These are phyloP conservation scores for Taurulus bubalis DNA, from an alignment of 2,113 vertebrate genomes.

Conservation along the genomic window DNA sequence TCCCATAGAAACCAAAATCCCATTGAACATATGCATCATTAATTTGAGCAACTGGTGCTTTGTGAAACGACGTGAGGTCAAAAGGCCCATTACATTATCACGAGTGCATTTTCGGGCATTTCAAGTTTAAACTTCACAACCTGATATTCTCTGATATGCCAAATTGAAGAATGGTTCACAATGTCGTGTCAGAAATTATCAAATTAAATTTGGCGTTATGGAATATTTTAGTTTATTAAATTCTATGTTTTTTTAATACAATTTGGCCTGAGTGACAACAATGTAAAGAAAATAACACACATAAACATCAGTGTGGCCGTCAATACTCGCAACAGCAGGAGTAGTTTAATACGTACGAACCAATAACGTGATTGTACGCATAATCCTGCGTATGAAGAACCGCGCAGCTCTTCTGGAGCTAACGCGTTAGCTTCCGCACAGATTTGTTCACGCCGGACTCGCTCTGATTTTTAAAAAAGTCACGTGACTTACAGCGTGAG, in stretches of 20 bases:
- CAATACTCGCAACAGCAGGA: background rate
- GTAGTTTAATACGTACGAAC: background rate
- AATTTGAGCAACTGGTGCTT: no score
- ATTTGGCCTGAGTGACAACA: background rate
- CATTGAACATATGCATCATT: no score
- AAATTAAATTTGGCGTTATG: fast-evolving
- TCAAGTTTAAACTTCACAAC: background rate
- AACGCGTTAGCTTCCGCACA: background rate
- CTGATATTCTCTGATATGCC: background rate
- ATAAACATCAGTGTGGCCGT: background rate
- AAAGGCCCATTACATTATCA: background rate
- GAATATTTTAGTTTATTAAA: background rate
- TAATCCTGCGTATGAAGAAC: background rate
- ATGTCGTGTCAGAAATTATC: background rate
- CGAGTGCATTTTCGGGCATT: background rate
- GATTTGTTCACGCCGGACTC: background rate
- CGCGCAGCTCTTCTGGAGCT: constrained; percentile 11
- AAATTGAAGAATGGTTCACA: background rate
- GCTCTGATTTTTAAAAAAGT: background rate
- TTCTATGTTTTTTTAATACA: background rate
- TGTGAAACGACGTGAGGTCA: background rate
- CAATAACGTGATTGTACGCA: no score
- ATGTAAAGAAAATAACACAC: background rate
- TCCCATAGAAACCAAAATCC: no score
- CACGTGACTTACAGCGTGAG: constrained; percentile 40